Percentiles rank a stretch among this genome's conserved stretches.
These are phyloP conservation scores for Rissa tridactyla DNA, from an alignment of 2,113 vertebrate genomes.

Conservation along the genomic window DNA sequence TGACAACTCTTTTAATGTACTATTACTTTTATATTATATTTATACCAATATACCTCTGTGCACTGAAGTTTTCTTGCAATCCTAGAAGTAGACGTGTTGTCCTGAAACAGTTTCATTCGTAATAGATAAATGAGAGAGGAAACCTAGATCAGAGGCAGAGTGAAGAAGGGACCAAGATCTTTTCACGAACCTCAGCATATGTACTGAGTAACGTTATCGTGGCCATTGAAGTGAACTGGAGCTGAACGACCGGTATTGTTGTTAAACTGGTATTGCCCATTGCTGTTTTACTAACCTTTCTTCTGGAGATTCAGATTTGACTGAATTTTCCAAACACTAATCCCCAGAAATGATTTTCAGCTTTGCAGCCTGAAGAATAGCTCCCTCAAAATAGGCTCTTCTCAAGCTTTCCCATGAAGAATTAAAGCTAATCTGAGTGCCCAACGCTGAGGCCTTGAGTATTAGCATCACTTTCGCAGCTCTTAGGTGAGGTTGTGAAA, in stretches of 20 bases:
- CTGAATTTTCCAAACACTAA: not conserved
- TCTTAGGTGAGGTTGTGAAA: not conserved
- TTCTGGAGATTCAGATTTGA: not conserved
- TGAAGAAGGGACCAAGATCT: not conserved
- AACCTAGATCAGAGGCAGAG: not conserved
- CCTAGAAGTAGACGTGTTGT: not conserved
- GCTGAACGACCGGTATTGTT: not conserved
- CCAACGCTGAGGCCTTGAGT: not conserved
- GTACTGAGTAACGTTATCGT: rapidly evolving
- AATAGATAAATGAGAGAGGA: not conserved
- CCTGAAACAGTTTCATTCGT: not conserved
- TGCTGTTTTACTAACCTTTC: not conserved
- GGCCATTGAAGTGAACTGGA: not conserved
- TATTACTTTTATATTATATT: not conserved
- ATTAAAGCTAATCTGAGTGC: not conserved
- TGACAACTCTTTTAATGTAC: not conserved
- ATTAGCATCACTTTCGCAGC: not conserved
- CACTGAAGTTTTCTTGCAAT: not conserved
- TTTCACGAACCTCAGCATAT: rapidly evolving
- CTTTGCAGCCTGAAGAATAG: not conserved
- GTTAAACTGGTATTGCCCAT: not conserved
- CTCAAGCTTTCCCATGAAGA: not conserved
- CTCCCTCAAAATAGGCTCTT: not conserved
- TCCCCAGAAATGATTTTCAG: not conserved
- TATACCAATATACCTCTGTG: no score